Evolutionary conservation across 2,888 invertebrate genomes (phyloP).

Genomic region (Agrilus mali): DNA sequence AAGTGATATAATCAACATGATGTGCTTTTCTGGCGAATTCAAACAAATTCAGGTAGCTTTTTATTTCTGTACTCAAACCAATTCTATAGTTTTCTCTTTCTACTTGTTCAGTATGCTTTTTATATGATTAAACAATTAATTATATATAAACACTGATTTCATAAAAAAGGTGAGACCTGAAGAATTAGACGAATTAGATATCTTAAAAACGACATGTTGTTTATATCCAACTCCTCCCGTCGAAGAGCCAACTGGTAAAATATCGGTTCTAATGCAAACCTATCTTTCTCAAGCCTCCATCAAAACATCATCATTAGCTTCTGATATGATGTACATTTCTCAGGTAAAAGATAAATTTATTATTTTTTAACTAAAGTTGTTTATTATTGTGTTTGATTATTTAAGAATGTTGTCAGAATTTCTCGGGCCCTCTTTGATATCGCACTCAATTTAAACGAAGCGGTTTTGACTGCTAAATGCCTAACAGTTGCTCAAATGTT

Average conservation of each 20-base stretch:
- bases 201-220: constrained; percentile 58
- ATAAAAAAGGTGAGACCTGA: constrained; percentile 73
- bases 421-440: constrained; percentile 90
- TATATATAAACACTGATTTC: constrained; percentile 5
- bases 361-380: background rate
- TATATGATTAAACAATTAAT: constrained; percentile 2
- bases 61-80: constrained; percentile 2
- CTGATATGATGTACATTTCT: constrained; percentile 79
- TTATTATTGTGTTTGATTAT: constrained; percentile 11
- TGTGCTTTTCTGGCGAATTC: constrained; percentile 89
- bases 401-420: constrained; percentile 79
- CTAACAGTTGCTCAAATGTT: constrained; percentile 85
- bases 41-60: constrained; percentile 64
- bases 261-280: constrained; percentile 86
- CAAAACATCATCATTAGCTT: constrained; percentile 73
- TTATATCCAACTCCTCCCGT: constrained; percentile 69
- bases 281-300: constrained; percentile 73
- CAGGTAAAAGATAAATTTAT: constrained; percentile 45
- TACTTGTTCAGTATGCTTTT: background rate
- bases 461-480: constrained; percentile 75
- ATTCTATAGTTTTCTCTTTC: constrained; percentile 1
- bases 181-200: constrained; percentile 82
- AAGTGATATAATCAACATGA: constrained; percentile 75
- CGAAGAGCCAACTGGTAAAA: constrained; percentile 88
- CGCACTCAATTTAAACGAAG: constrained; percentile 77